Evolutionary conservation across 2,888 invertebrate species (phyloP), one percentile per base, ranked within the genome.

Genomic region (Andrena minutula): DNA sequence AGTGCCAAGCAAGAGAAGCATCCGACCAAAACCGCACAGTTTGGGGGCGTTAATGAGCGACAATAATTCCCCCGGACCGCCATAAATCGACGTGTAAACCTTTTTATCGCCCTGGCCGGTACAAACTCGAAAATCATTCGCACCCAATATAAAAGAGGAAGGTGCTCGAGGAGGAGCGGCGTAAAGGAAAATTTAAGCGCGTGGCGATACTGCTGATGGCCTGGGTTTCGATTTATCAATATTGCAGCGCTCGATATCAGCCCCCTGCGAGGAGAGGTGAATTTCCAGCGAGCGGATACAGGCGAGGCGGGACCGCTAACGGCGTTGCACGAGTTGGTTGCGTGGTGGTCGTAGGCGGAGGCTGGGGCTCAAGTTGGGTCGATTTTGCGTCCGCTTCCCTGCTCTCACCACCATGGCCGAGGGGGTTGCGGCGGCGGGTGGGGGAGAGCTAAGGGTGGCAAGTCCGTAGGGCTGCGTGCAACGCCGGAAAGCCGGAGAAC

Each of bases 331-430:
- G 75, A 78, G 80, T 60, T 79, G 71, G 84, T 85, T 79, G 77
- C 12, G 41, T 66, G 69, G 73, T 73, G 66, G 72, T 81, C 79
- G 88, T 86, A 87, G 88, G 87, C 86, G 83, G 82, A 85, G 86
- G 86, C 85, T 86, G 84, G 47, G 41, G 79, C 75, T 65, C 70
- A 76, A 79, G 76, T 69, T 78, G 89, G 90, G 90, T 91, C 91
- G 91, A 91, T 90, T 91, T 88, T 89, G 82, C 89, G 82, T 84
- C 79, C 88, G 81, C 85, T 79, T 83, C 75, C 80, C 77, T 75
- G 73, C 85, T 81, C 84, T 77, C 76, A 30, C 61, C 80, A 81
- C 63, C 75, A 84, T 80, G 78, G 72, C 79, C 76, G 76, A 73
- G 75, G 65, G 53, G 56, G 71, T 64, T 65, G 56, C 74, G 64